Conservation (phyloP, 1,140 invertebrate genomes). For the Ceratoteleas bidentatus region DNA sequence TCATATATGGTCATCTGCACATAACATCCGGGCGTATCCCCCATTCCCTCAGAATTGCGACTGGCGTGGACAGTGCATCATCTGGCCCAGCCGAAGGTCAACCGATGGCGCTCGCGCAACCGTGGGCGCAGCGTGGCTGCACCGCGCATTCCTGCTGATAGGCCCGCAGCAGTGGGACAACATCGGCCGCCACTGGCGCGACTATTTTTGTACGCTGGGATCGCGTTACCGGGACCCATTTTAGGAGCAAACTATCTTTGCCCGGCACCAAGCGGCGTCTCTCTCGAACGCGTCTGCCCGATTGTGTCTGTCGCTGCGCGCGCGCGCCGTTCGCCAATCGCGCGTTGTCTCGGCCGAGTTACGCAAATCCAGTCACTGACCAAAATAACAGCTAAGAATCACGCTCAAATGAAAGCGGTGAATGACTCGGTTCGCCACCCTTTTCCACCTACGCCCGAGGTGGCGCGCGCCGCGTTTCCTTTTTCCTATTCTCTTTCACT, state of each 20-base stretch:
- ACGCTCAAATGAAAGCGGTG: slow-evolving; percentile 58
- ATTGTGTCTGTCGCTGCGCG: too few species aligned
- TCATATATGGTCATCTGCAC: too few species aligned
- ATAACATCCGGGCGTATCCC: too few species aligned
- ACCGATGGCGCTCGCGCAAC: slow-evolving; percentile 28
- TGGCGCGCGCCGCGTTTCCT: slow-evolving; percentile 3
- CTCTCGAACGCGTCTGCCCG: too few species aligned
- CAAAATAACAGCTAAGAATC: slow-evolving; percentile 75
- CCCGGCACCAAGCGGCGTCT: too few species aligned
- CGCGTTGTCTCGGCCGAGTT: slow-evolving; percentile 67
- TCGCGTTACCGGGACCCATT: slow-evolving; percentile 84
- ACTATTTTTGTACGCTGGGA: slow-evolving; percentile 82
- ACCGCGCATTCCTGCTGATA: slow-evolving; percentile 68
- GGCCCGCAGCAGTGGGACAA: slow-evolving; percentile 54
- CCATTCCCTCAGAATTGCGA: too few species aligned
- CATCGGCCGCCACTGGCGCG: slow-evolving; percentile 48
- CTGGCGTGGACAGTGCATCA: too few species aligned
- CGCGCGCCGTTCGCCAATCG: too few species aligned
- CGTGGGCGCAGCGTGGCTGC: slow-evolving; percentile 65
- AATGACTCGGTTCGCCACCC: slow-evolving; percentile 62
- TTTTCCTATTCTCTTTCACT: slow-evolving; percentile 19
- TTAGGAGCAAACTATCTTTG: slow-evolving; percentile 83
- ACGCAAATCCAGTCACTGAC: slow-evolving; percentile 80
- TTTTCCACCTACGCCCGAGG: slow-evolving; percentile 54
- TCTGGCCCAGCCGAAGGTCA: slow-evolving; percentile 44